Conservation (phyloP, 2,113 vertebrate genomes). For the Nannobrachium achirus region DNA sequence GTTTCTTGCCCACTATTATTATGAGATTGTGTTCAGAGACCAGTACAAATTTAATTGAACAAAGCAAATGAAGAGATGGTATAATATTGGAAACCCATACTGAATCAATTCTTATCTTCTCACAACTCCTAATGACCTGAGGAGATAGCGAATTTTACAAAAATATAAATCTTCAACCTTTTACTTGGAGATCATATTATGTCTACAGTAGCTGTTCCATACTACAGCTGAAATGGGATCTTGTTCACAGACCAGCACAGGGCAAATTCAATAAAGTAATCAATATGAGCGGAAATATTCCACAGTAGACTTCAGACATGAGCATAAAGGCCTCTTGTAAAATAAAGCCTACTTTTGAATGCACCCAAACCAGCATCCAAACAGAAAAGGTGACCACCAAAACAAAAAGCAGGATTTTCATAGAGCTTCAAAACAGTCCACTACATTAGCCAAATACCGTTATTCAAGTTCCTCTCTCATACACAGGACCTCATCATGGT, state of each 20-base stretch:
- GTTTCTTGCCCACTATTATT: not conserved
- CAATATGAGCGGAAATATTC: slow-evolving; percentile 50
- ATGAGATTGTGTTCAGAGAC: not conserved
- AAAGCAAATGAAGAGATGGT: not conserved
- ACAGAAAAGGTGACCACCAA: not conserved
- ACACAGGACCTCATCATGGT: not conserved
- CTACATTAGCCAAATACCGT: not conserved
- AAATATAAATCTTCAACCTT: slow-evolving; percentile 11
- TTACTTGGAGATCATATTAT: slow-evolving; percentile 52
- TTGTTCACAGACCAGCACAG: slow-evolving; percentile 29
- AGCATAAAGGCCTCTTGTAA: slow-evolving; percentile 10
- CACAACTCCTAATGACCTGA: not conserved
- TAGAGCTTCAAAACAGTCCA: not conserved
- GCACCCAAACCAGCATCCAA: not conserved
- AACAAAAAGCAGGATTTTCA: not conserved
- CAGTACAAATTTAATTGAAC: slow-evolving; percentile 3
- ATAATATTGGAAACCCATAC: not conserved
- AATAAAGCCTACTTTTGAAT: slow-evolving; percentile 25
- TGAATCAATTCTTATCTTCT: slow-evolving; percentile 9
- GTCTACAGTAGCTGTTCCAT: slow-evolving; percentile 35
- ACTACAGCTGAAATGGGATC: slow-evolving; percentile 51
- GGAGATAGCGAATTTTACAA: slow-evolving; percentile 8
- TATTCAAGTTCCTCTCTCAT: not conserved
- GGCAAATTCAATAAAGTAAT: slow-evolving; percentile 63
- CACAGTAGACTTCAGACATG: slow-evolving; percentile 20